Evolutionary conservation across 1,140 invertebrate genomes (phyloP).

Genomic region (Drosophila melanica): DNA sequence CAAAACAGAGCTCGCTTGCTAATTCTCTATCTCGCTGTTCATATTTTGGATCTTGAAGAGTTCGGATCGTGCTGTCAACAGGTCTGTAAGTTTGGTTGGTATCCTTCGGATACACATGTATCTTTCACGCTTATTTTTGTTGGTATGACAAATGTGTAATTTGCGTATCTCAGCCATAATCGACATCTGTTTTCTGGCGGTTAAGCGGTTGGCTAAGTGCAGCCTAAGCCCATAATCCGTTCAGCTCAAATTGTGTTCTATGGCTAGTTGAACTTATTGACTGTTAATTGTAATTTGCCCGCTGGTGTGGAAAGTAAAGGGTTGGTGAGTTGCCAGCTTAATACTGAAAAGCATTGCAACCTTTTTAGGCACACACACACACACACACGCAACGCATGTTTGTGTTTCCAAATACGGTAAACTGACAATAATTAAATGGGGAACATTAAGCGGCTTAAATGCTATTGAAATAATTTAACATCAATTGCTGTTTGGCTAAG

Average conservation of each 20-base stretch:
- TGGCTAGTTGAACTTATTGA: constrained; percentile 57
- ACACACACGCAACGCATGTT: not conserved
- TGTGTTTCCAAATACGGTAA: constrained; percentile 10
- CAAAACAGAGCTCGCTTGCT: not conserved
- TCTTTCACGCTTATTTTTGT: not conserved
- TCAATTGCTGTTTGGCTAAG: constrained; percentile 22
- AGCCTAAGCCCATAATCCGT: constrained; percentile 43
- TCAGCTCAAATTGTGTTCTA: constrained; percentile 53
- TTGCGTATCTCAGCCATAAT: not conserved
- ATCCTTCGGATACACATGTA: not conserved
- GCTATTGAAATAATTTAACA: constrained; percentile 38
- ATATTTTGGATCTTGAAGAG: not conserved
- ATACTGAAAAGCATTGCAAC: not conserved
- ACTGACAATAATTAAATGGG: constrained; percentile 40
- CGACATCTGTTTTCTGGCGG: constrained; percentile 2
- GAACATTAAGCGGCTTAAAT: constrained; percentile 37
- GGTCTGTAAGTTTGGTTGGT: not conserved
- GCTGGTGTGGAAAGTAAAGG: not conserved
- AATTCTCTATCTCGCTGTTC: not conserved
- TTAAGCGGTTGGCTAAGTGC: constrained; percentile 38
- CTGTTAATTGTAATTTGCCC: constrained; percentile 54
- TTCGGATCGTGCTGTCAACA: too few species aligned
- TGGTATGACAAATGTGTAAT: not conserved
- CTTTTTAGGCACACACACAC: constrained; percentile 12
- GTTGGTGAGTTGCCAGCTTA: constrained; percentile 27